These are phyloP conservation scores for Elachura formosa DNA, from an alignment of 2,113 vertebrate genomes.

Conservation along the genomic window DNA sequence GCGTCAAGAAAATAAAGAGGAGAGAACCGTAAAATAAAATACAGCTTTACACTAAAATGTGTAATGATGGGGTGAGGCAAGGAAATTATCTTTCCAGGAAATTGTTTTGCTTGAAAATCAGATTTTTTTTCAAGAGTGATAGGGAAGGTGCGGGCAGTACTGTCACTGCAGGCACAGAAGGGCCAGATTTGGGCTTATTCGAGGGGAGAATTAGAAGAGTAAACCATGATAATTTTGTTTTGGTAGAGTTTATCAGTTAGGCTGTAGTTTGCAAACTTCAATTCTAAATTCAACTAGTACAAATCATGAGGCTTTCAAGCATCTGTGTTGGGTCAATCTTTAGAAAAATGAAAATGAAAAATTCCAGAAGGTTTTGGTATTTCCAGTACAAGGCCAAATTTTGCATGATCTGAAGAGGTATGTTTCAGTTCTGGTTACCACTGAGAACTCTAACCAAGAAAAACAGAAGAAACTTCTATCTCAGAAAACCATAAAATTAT, in stretches of 20 bases:
- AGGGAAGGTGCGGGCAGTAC: background rate
- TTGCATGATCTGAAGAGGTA: background rate
- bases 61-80: background rate
- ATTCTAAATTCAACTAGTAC: background rate
- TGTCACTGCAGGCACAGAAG: background rate
- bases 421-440: background rate
- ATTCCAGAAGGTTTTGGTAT: constrained; percentile 1
- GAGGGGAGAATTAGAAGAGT: accelerated
- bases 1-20: background rate
- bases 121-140: background rate
- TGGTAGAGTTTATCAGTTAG: background rate
- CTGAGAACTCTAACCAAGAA: background rate
- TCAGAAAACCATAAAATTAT: background rate
- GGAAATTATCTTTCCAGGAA: background rate
- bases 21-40: background rate
- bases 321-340: background rate
- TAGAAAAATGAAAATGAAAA: background rate
- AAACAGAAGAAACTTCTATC: background rate
- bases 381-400: background rate
- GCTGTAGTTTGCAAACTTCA: background rate
- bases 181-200: background rate
- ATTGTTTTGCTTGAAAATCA: background rate
- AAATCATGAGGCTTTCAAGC: background rate
- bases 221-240: background rate
- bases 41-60: background rate